phyloP scores from a whole-genome alignment of 2,888 invertebrate genomes.

The Ametastegia equiseti region DNA sequence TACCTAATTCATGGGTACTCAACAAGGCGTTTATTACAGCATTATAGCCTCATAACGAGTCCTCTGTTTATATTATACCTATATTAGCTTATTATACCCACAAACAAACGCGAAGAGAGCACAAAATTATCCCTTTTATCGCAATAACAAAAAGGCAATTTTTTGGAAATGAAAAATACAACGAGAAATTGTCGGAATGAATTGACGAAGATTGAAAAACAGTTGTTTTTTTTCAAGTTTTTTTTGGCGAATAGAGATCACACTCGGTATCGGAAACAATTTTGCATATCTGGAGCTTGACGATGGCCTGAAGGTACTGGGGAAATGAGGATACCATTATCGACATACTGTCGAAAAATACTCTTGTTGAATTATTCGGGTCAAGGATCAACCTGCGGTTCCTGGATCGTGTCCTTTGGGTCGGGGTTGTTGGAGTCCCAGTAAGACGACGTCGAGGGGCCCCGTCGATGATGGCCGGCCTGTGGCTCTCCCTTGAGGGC shows the following conservation, averaged over 20 bases:
- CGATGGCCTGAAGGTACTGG: conserved; percentile 61
- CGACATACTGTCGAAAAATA: conserved; percentile 66
- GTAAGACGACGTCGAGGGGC: conserved; percentile 54
- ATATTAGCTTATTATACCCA: no score
- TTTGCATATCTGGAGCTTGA: conserved; percentile 62
- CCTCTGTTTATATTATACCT: conserved; percentile 21
- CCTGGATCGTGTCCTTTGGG: conserved; percentile 47
- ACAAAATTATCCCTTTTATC: not conserved
- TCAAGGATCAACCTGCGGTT: conserved; percentile 55
- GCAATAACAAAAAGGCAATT: not conserved
- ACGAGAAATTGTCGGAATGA: not conserved
- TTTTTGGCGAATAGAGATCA: conserved; percentile 56
- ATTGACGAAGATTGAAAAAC: conserved; percentile 48
- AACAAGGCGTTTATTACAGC: conserved; percentile 40
- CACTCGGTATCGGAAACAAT: conserved; percentile 63
- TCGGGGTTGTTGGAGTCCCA: conserved; percentile 48
- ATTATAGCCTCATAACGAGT: conserved; percentile 13
- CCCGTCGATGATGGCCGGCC: conserved; percentile 46
- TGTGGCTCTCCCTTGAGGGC: conserved; percentile 52
- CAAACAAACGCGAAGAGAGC: conserved; percentile 2
- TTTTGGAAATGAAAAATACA: not conserved
- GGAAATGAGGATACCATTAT: conserved; percentile 65
- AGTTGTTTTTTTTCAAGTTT: no score
- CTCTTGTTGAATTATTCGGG: conserved; percentile 58
- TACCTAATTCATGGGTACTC: conserved; percentile 46